Conservation (phyloP, 92 coral and sea anemone species). For the Porites divaricata region DNA sequence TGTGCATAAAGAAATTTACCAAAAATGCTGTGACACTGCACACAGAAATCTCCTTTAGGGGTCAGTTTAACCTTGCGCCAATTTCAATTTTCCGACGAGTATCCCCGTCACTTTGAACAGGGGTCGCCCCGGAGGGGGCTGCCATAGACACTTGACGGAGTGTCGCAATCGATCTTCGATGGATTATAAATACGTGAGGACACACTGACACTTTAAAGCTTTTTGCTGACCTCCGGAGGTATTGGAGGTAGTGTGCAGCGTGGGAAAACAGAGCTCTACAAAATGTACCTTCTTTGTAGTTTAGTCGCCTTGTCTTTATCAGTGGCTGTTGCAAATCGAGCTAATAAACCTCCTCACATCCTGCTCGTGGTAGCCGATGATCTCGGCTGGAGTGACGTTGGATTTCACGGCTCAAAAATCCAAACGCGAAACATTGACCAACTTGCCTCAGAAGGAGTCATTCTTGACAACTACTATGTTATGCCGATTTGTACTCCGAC, state of each 20-base stretch:
- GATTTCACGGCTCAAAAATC: constrained; percentile 53
- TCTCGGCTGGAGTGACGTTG: constrained; percentile 69
- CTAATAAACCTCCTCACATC: constrained; percentile 39
- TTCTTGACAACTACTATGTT: constrained; percentile 58
- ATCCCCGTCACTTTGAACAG: too few relatives aligned
- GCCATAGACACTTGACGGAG: too few relatives aligned
- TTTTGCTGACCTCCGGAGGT: too few relatives aligned
- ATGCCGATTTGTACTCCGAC: constrained; percentile 71
- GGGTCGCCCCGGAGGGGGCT: too few relatives aligned
- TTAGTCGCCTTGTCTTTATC: not conserved
- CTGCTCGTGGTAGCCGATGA: constrained; percentile 55
- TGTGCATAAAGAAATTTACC: too few relatives aligned
- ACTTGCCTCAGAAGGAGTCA: constrained; percentile 59
- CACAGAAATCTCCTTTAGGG: too few relatives aligned
- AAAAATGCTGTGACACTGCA: too few relatives aligned
- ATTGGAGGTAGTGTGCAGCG: not conserved
- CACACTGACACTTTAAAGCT: too few relatives aligned
- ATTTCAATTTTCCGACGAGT: too few relatives aligned
- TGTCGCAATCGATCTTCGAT: too few relatives aligned
- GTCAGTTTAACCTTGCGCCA: too few relatives aligned
- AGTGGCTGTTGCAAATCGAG: not conserved
- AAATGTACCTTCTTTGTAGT: not conserved
- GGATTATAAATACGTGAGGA: too few relatives aligned
- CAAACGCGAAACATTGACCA: constrained; percentile 54
- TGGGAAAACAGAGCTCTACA: not conserved